phyloP scores from a whole-genome alignment of 2,797 vertebrate genomes.

The Scleropages formosus region DNA sequence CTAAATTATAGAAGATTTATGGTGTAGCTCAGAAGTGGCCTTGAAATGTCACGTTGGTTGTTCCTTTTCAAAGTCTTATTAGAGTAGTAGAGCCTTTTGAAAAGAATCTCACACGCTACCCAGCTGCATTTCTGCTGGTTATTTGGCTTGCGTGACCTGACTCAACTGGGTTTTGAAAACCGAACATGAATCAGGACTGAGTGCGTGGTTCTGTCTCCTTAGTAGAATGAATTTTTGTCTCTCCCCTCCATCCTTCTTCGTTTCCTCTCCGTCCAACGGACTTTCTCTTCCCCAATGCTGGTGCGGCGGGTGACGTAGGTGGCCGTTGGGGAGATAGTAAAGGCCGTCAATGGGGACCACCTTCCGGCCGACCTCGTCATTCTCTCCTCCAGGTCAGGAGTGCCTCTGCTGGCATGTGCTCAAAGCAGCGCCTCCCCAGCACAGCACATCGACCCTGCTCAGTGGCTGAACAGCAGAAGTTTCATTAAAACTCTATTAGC shows the following conservation, averaged over 20 bases:
- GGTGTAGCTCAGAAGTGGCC: no score
- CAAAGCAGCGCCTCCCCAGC: no score
- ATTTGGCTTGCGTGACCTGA: constrained; percentile 1
- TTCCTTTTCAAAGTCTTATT: no score
- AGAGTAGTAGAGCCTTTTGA: no score
- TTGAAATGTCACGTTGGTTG: no score
- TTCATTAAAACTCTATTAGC: no score
- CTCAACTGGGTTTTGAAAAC: constrained; percentile 19
- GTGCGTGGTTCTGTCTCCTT: not conserved
- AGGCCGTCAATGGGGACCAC: constrained; percentile 97
- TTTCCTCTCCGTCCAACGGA: constrained; percentile 13
- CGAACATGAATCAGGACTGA: not conserved
- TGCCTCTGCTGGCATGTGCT: no score
- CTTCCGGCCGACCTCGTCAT: constrained; percentile 99
- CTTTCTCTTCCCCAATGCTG: constrained; percentile 41
- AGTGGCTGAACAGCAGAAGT: no score
- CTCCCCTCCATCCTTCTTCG: constrained; percentile 26
- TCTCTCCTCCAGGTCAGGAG: constrained; percentile 98
- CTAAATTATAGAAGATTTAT: no score
- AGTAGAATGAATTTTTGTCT: constrained; percentile 16
- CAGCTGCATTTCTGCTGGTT: not conserved
- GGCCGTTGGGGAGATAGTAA: constrained; percentile 97
- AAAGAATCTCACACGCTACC: no score
- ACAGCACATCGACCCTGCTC: no score
- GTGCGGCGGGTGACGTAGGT: constrained; percentile 86